phyloP scores from a whole-genome alignment of 2,113 vertebrate genomes.

The Daubentonia madagascariensis region DNA sequence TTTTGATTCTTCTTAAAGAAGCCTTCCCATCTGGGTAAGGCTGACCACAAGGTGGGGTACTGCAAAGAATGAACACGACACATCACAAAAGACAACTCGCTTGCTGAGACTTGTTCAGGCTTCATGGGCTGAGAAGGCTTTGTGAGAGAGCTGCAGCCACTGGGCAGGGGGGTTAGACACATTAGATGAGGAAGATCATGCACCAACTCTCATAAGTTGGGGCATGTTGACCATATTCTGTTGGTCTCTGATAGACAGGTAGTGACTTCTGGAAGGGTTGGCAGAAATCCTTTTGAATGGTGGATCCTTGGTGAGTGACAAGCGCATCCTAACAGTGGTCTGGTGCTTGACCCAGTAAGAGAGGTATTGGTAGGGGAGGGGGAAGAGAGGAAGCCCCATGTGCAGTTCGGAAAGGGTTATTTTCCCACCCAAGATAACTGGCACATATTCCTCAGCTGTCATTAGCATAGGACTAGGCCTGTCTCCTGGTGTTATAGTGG shows the following conservation, averaged over 20 bases:
- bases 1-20: background rate
- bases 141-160: background rate
- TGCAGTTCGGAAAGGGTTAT: background rate
- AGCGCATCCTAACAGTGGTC: background rate
- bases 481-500: background rate
- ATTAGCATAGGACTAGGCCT: background rate
- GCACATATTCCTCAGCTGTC: background rate
- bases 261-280: background rate
- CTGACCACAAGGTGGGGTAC: background rate
- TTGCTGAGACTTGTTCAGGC: background rate
- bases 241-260: background rate
- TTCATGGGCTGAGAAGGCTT: background rate
- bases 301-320: background rate
- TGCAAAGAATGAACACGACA: background rate
- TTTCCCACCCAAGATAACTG: background rate
- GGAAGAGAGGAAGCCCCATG: background rate
- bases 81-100: background rate
- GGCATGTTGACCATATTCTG: background rate
- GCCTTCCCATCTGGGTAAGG: background rate
- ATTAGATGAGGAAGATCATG: background rate
- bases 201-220: accelerated
- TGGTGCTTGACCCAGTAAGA: background rate
- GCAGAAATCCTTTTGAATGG: background rate
- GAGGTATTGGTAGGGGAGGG: background rate
- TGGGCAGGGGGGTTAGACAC: background rate